Evolutionary conservation across 37 sponge, comb jelly and placozoan genomes (phyloP), one percentile per base, ranked within the genome.

Genomic region (Beroe ovata): DNA sequence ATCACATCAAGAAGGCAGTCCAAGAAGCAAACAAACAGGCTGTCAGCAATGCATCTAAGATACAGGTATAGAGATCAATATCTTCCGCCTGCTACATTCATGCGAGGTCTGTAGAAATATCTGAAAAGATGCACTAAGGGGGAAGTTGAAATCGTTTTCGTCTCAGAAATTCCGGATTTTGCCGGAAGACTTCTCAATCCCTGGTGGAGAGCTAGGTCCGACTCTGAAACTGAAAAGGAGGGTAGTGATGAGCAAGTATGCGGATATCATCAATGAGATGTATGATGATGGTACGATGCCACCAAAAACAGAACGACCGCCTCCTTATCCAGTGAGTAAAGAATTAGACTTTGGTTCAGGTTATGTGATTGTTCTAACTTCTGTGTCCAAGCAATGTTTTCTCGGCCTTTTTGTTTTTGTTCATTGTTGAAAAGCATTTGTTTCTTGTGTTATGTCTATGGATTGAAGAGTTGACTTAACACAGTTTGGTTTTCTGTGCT

Each of bases 201-300:
- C 58, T 28, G 92, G 92, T 11, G 93, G 92, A 2, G 94, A 93
- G 71, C 71, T 94, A 36, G 94, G 94, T 19, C 95, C 94, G 16
- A 96, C 95, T 18, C 84, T 95, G 64, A 96, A 96, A 71, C 90
- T 96, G 89, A 95, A 94, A 90, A 60, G 97, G 39, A 90, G 91
- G 64, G 62, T 91, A 0, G 93, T 96, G 38, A n/a, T 69, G 64
- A 92, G 92, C 88, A 94, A 94, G 71, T 96, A 96, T 62, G 81
- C 71, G 22, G 91, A 94, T 60, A 71, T 92, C 22, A 91, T 95
- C 14, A 88, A 89, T 20, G 88, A 91, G 66, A 91, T 96, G 91
- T 96, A 96, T 66, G 92, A 77, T 1, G 84, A 77, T 77, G 19
- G 20, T 0, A 77, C 20, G 8, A 35, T 21, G 28, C 41, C 38